phyloP scores from a whole-genome alignment of 2,888 invertebrate genomes.

The Monoplex corrugatus region DNA sequence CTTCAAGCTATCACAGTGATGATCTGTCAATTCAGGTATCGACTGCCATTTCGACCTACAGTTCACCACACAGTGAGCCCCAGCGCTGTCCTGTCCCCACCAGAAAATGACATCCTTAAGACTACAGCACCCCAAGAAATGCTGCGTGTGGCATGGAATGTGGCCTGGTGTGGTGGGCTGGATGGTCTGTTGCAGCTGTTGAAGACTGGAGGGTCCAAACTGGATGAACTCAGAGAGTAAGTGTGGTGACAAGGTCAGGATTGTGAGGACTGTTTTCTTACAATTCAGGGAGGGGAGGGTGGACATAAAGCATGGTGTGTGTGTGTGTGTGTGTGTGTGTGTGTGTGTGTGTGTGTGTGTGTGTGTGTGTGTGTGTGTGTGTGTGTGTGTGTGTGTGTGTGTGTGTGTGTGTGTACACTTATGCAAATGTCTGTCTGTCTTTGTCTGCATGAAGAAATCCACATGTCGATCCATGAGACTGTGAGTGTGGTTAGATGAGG shows the following conservation, averaged over 20 bases:
- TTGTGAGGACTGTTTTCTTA: not conserved
- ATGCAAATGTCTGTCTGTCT: not conserved
- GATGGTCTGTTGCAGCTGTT: constrained; percentile 67
- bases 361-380: not conserved
- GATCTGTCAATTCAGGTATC: constrained; percentile 63
- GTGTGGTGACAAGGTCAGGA: constrained; percentile 36
- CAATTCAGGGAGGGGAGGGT: not conserved
- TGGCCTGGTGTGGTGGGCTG: constrained; percentile 78
- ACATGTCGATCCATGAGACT: too few species aligned
- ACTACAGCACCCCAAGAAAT: constrained; percentile 71
- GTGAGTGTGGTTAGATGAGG: too few species aligned
- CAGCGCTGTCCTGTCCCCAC: constrained; percentile 63
- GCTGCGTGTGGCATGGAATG: constrained; percentile 77
- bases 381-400: not conserved
- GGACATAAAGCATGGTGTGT: too few species aligned
- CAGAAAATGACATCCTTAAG: constrained; percentile 66
- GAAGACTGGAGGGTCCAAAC: constrained; percentile 54
- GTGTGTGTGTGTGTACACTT: not conserved
- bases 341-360: not conserved
- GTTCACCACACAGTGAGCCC: constrained; percentile 75
- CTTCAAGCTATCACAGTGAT: too few species aligned
- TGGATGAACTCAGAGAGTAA: constrained; percentile 62
- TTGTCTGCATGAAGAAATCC: not conserved
- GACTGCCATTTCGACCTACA: constrained; percentile 75
- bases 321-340: not conserved